Evolutionary conservation across 1,140 invertebrate species (phyloP).

Genomic region (Telenomus remus): DNA sequence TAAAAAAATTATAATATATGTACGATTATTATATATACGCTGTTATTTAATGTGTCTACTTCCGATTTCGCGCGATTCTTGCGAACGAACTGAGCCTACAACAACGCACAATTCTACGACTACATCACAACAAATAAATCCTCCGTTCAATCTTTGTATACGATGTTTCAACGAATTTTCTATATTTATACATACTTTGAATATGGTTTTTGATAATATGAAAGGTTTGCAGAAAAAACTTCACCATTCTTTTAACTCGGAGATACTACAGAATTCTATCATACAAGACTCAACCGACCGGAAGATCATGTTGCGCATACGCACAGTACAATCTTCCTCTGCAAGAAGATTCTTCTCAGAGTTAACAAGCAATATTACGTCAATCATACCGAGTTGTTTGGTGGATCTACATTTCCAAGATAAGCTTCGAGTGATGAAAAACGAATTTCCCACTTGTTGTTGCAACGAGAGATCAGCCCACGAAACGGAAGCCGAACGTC

Average conservation of each 20-base stretch:
- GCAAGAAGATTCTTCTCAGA: slow-evolving; percentile 10
- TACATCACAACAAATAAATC: background rate
- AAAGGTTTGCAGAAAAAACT: too few species aligned
- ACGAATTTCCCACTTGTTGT: slow-evolving; percentile 1
- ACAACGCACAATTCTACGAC: background rate
- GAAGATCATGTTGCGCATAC: too few species aligned
- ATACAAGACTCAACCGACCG: too few species aligned
- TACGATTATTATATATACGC: slow-evolving; percentile 67
- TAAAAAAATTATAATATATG: slow-evolving; percentile 55
- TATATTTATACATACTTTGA: too few species aligned
- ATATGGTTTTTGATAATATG: too few species aligned
- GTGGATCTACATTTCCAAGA: slow-evolving; percentile 8
- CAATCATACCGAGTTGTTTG: slow-evolving; percentile 18
- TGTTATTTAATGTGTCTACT: slow-evolving; percentile 69
- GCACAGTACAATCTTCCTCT: background rate
- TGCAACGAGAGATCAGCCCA: slow-evolving; percentile 19
- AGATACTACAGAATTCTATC: too few species aligned
- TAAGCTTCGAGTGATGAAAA: slow-evolving; percentile 34
- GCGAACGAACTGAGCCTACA: slow-evolving; percentile 57
- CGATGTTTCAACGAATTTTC: too few species aligned
- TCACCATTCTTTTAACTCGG: too few species aligned
- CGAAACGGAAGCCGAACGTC: slow-evolving; percentile 12
- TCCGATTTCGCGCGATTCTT: slow-evolving; percentile 64
- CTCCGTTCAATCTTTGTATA: background rate
- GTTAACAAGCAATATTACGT: slow-evolving; percentile 6